Base-by-base conservation (phyloP, 2,797 vertebrate species). In the Eulemur coronatus region DNA sequence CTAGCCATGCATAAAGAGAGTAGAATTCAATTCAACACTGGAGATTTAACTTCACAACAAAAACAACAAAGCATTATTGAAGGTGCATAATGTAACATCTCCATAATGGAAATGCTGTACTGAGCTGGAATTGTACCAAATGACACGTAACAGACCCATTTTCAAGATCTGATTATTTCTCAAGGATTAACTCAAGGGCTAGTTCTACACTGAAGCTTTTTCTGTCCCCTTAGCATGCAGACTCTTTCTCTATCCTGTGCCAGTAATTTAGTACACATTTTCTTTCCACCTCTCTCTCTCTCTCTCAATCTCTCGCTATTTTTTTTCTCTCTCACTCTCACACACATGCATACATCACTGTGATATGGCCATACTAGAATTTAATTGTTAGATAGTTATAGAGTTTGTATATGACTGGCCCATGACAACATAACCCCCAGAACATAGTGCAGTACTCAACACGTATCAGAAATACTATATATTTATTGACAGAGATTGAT, bases 91-190 rank as follows among this genome's bases (percentile, higher is more conserved):
- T 8, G 8, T 52, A 78, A 72, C 14, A 72, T 72, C 38, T 90
- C n/a, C 17, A 30, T 38, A 78, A 70, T 15, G 12, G 17, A 91
- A 82, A 91, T 75, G 5, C 11, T 82, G 17, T 59, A 87, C 38
- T 85, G n/a, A 17, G 46, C 43, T 75, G 72, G 52, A 94, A 90
- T 70, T 38, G 4, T 48, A 69, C 52, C n/a, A 97, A 97, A 70
- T 22, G 28, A 72, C 13, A 61, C 10, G 17, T 43, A 52, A 70
- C 7, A 63, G 55, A 57, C 43, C 38, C 57, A 24, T 85, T 86
- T 93, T 73, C 41, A 73, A 94, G 50, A 46, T 67, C 41, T 10
- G 28, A 78, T 59, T 70, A 59, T 57, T 57, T 15, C 82, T 91
- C 43, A 88, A n/a, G 55, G 84, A 84, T 55, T 84, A 55, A 86